Evolutionary conservation across 2,113 vertebrate genomes (phyloP).

Genomic region (Dipodomys merriami): DNA sequence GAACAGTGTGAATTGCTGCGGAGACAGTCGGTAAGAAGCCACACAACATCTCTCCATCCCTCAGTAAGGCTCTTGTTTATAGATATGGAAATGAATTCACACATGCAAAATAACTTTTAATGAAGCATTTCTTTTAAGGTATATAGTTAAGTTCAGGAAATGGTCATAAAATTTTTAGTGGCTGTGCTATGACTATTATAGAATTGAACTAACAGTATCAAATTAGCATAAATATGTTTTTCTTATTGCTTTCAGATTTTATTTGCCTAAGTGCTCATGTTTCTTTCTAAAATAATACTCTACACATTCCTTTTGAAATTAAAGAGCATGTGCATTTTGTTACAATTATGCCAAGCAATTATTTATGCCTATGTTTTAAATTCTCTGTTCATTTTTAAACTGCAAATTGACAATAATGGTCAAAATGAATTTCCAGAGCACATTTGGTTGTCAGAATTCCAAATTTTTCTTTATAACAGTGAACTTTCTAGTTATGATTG

Average conservation of each 20-base stretch:
- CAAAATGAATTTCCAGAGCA: slow-evolving; percentile 17
- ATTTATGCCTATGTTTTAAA: not conserved
- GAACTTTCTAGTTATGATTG: not conserved
- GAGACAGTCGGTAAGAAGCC: slow-evolving; percentile 69
- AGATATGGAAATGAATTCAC: slow-evolving; percentile 42
- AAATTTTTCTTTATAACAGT: not conserved
- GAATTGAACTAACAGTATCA: slow-evolving; percentile 43
- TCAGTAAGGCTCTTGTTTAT: slow-evolving; percentile 27
- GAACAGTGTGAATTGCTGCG: slow-evolving; percentile 77
- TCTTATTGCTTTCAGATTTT: slow-evolving; percentile 15
- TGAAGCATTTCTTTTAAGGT: slow-evolving; percentile 31
- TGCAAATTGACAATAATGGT: not conserved
- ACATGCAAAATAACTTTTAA: not conserved
- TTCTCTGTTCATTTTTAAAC: slow-evolving; percentile 10
- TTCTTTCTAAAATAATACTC: slow-evolving; percentile 11
- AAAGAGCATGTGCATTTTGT: not conserved
- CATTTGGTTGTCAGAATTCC: not conserved
- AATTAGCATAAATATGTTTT: slow-evolving; percentile 61
- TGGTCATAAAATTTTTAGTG: slow-evolving; percentile 39
- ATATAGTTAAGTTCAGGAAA: slow-evolving; percentile 40
- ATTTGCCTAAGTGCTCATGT: slow-evolving; percentile 43
- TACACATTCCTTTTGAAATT: slow-evolving; percentile 33
- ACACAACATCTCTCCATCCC: not conserved
- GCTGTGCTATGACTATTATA: not conserved
- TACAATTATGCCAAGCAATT: not conserved